A percentile compares a stretch with the other conserved stretches of the same genome.
These are phyloP conservation scores for Cephus sareptanus DNA, from an alignment of 2,888 invertebrate species.

Conservation along the genomic window DNA sequence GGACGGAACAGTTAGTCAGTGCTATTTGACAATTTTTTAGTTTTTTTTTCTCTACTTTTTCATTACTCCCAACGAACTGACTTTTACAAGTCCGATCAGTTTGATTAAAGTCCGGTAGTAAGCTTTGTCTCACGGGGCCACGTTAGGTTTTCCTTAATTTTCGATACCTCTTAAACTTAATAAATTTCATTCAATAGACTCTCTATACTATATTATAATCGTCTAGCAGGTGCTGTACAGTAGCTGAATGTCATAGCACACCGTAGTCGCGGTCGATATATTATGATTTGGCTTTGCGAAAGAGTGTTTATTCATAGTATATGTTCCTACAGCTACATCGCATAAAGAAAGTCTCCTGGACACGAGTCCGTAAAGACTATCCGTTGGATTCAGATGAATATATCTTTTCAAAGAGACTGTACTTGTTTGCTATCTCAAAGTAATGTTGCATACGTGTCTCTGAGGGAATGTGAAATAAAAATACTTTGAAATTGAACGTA, in stretches of 20 bases:
- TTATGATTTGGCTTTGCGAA: neutral
- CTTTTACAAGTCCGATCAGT: constrained; percentile 23
- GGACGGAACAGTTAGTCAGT: neutral
- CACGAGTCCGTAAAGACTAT: neutral
- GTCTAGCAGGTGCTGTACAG: neutral
- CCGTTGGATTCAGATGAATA: neutral
- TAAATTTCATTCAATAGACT: neutral
- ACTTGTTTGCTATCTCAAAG: neutral
- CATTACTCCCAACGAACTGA: constrained; percentile 12
- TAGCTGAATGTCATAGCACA: neutral
- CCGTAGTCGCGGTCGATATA: neutral
- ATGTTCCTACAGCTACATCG: neutral
- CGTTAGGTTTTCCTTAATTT: neutral
- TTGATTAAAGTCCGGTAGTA: neutral
- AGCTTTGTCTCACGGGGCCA: neutral
- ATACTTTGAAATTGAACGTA: neutral
- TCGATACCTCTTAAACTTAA: neutral
- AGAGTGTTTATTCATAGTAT: neutral
- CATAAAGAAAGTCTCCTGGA: neutral
- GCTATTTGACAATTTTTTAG: constrained; percentile 13
- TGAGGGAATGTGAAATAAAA: neutral
- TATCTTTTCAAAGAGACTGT: neutral
- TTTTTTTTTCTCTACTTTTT: constrained; percentile 5
- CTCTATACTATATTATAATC: neutral
- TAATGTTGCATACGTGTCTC: neutral